These are phyloP conservation scores for Drosophila lacertosa DNA, from an alignment of 1,140 invertebrate genomes.

Conservation along the genomic window DNA sequence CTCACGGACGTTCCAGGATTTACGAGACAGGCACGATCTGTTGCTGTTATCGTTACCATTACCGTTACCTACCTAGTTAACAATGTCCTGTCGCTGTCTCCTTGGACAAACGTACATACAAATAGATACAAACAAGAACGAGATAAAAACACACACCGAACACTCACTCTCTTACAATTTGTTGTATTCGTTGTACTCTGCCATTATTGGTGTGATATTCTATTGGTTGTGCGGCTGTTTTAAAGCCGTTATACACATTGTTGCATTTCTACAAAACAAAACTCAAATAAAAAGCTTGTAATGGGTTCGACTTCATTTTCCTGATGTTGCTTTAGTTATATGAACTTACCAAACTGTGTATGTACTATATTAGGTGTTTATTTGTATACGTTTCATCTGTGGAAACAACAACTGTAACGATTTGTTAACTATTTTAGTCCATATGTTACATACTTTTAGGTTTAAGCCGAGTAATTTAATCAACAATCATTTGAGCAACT, in stretches of 20 bases:
- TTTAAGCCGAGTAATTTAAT: conserved; percentile 80
- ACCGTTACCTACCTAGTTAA: conserved; percentile 64
- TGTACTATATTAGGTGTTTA: conserved; percentile 47
- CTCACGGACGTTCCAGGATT: conserved; percentile 35
- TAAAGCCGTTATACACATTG: conserved; percentile 76
- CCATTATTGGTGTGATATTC: conserved; percentile 83
- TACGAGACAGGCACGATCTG: not conserved
- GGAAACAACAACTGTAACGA: conserved; percentile 66
- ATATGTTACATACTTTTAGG: conserved; percentile 78
- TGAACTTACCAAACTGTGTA: conserved; percentile 19
- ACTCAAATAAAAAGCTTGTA: conserved; percentile 41
- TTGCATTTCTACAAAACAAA: conserved; percentile 74
- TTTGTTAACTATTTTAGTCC: conserved; percentile 82
- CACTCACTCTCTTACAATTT: conserved; percentile 49
- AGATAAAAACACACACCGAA: conserved; percentile 18
- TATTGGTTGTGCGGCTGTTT: conserved; percentile 81
- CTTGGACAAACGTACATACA: conserved; percentile 27
- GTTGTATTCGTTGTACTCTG: conserved; percentile 78
- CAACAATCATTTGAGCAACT: conserved; percentile 77
- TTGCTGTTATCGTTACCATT: not conserved
- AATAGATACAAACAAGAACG: conserved; percentile 24
- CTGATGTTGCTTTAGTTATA: conserved; percentile 71
- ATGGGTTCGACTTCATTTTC: conserved; percentile 68
- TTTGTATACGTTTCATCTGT: conserved; percentile 61
- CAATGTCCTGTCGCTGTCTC: conserved; percentile 68